Evolutionary conservation across 2,888 invertebrate genomes (phyloP).

Genomic region (Taphrorychus bicolor): DNA sequence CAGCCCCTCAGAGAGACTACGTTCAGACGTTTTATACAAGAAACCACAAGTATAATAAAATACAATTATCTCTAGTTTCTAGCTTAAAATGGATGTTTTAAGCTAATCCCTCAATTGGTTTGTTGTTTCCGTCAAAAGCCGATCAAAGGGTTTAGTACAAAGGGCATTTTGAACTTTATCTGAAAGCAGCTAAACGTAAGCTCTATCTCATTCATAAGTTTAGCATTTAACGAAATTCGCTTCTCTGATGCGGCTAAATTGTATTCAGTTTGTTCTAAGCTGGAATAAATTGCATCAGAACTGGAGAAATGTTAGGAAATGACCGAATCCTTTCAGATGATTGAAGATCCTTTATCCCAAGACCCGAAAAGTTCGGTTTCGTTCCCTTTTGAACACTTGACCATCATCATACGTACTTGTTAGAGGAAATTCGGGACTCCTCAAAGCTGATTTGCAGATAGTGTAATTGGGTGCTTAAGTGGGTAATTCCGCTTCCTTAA

Average conservation of each 20-base stretch:
- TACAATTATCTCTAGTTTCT: too few relatives aligned
- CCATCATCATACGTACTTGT: too few relatives aligned
- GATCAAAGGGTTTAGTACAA: too few relatives aligned
- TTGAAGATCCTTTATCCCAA: neutral
- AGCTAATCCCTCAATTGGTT: too few relatives aligned
- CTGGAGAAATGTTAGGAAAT: neutral
- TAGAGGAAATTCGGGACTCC: too few relatives aligned
- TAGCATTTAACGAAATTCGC: neutral
- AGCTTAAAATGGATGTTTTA: too few relatives aligned
- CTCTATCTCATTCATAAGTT: neutral
- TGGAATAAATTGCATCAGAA: neutral
- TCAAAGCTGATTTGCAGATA: too few relatives aligned
- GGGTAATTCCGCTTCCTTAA: neutral
- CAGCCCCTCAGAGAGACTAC: slow-evolving; percentile 12
- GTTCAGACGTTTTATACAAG: neutral
- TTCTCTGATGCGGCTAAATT: neutral
- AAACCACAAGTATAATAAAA: neutral
- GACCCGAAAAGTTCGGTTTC: neutral
- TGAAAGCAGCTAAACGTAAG: neutral
- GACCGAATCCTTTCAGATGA: neutral
- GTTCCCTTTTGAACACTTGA: neutral
- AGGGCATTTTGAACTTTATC: neutral
- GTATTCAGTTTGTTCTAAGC: neutral
- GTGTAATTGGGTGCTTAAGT: too few relatives aligned
- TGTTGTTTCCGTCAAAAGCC: neutral